Conservation (phyloP, 1,140 invertebrate genomes). For the Amphibalanus amphitrite region DNA sequence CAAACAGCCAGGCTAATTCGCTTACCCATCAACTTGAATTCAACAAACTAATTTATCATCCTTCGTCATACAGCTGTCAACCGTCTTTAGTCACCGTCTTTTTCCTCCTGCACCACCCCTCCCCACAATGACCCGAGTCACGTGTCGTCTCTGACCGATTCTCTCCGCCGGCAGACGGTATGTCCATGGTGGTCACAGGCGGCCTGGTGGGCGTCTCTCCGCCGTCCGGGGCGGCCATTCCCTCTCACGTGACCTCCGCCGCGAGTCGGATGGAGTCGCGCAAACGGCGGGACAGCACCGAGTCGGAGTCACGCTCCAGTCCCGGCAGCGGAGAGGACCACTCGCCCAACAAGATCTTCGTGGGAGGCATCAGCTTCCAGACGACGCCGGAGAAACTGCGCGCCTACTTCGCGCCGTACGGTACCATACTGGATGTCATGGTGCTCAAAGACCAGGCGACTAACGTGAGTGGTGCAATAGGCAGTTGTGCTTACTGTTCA, state of each 20-base stretch:
- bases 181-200: neutral
- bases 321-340: slow-evolving; percentile 33
- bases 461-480: slow-evolving; percentile 54
- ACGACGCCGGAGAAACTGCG: slow-evolving; percentile 77
- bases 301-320: neutral
- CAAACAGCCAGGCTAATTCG: too few relatives aligned
- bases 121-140: too few relatives aligned
- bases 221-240: neutral
- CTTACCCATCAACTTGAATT: too few relatives aligned
- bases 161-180: neutral
- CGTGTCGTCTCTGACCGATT: too few relatives aligned
- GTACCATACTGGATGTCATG: slow-evolving; percentile 73
- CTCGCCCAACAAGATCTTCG: slow-evolving; percentile 72
- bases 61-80: too few relatives aligned
- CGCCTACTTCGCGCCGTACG: slow-evolving; percentile 81
- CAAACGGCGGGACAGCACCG: neutral
- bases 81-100: neutral
- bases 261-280: neutral
- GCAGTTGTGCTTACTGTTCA: too few relatives aligned
- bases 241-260: neutral
- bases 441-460: slow-evolving; percentile 91
- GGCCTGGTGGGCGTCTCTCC: neutral
- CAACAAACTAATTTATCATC: too few relatives aligned
- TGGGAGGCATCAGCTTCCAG: slow-evolving; percentile 78
- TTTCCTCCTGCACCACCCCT: neutral